Base-by-base conservation (phyloP, 2,888 invertebrate species). In the Ochropleura plecta region DNA sequence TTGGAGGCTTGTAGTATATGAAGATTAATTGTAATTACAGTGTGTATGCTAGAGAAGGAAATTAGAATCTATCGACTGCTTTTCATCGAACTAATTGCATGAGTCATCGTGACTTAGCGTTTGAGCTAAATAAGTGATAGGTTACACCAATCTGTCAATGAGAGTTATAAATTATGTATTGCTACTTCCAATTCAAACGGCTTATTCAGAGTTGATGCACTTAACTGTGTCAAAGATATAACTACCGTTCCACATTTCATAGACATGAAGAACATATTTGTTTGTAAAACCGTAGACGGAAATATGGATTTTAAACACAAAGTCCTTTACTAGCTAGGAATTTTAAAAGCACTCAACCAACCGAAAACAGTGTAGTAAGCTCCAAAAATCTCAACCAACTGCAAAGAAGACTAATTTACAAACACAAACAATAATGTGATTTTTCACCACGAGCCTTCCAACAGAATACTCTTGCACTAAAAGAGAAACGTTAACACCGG, bases 401-500 rank as follows among this genome's bases (percentile, higher is more conserved):
- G 71, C 70, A 86, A 71, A 70, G 62, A 48, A 63, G 49, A 51
- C 42, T 30, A 67, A 71, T 77, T 84, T 75, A 60, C 57, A 76
- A 84, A 73, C 68, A 40, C 70, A 49, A 53, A 78, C 48, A 64
- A 69, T 78, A 85, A 79, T 75, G 14, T 44, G 46, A 78, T 85
- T 87, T 80, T 85, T 77, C 71, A 74, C 60, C 73, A 72, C 70
- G 44, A 60, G 62, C 42, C 62, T 74, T 57, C 55, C 55, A 67
- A 60, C 79, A 76, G 74, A 83, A 76, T 75, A 71, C 72, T 78
- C 75, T 81, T 66, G 44, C 59, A 53, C 79, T 83, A 85, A 87
- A 85, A 86, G 79, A 80, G 88, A 84, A 84, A 85, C 83, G 85
- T 88, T 85, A 81, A 86, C 88, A 74, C 64, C 44, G 76, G 82